phyloP scores from a whole-genome alignment of 2,113 vertebrate genomes.

The Serinus canaria region DNA sequence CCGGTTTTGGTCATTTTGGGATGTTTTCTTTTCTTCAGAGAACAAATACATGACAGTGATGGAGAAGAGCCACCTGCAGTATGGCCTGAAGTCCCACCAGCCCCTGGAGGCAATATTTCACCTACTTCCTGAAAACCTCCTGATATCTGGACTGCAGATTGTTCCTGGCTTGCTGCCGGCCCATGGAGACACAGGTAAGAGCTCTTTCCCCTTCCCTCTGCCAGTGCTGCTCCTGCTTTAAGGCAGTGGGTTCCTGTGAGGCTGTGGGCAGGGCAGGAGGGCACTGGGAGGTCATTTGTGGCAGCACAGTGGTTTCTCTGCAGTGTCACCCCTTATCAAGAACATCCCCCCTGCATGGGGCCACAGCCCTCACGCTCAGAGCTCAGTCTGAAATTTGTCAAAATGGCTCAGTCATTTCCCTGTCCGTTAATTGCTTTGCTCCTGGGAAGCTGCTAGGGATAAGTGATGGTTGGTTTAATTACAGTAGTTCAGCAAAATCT shows the following conservation, averaged over 20 bases:
- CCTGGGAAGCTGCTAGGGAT: background rate
- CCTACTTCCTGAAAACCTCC: slow-evolving; percentile 86
- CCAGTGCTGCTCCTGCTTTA: background rate
- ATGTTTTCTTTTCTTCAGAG: slow-evolving; percentile 72
- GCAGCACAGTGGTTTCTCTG: background rate
- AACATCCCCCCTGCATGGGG: rapidly evolving
- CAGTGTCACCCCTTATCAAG: background rate
- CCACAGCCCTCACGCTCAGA: rapidly evolving
- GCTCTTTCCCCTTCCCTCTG: background rate
- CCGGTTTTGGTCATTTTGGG: background rate
- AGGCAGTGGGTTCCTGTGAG: background rate
- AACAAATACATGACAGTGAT: slow-evolving; percentile 74
- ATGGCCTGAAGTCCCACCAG: slow-evolving; percentile 74
- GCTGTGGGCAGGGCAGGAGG: background rate
- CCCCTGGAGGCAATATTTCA: slow-evolving; percentile 72
- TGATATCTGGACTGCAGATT: slow-evolving; percentile 79
- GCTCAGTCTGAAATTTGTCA: background rate
- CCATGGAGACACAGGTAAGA: slow-evolving; percentile 60
- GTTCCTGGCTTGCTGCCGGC: slow-evolving; percentile 79
- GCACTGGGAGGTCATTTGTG: background rate
- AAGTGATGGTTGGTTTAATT: slow-evolving; percentile 11
- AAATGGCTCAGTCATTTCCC: background rate
- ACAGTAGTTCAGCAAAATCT: background rate
- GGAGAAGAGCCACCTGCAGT: slow-evolving; percentile 80
- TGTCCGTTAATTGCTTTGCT: background rate